Percentiles rank a stretch among this genome's conserved stretches.
Evolutionary conservation across 1,140 invertebrate species (phyloP).

Genomic region (Galleria mellonella): DNA sequence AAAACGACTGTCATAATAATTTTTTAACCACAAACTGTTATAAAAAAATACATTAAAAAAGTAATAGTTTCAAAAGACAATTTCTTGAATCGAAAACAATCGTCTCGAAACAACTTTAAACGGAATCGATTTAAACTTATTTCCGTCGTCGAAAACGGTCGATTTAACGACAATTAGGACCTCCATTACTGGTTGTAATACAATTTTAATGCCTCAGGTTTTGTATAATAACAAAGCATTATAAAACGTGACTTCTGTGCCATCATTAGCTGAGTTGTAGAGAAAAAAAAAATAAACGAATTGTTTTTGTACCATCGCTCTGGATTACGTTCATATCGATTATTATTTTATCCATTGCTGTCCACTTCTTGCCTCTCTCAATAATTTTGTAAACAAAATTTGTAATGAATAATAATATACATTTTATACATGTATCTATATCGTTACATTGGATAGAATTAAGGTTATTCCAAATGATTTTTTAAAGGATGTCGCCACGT

Average conservation of each 20-base stretch:
- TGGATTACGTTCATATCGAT: background rate
- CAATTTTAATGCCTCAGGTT: slow-evolving; percentile 48
- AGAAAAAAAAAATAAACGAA: slow-evolving; percentile 19
- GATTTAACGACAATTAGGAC: slow-evolving; percentile 45
- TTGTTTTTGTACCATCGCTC: slow-evolving; percentile 8
- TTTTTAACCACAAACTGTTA: background rate
- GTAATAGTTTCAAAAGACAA: slow-evolving; percentile 3
- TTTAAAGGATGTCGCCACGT: slow-evolving; percentile 23
- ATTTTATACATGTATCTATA: background rate
- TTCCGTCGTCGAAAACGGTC: slow-evolving; percentile 46
- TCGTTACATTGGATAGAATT: background rate
- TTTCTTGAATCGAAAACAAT: slow-evolving; percentile 5
- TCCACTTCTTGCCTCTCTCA: background rate
- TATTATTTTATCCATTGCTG: slow-evolving; percentile 6
- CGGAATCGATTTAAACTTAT: slow-evolving; percentile 52
- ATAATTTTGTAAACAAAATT: background rate
- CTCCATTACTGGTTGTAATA: slow-evolving; percentile 45
- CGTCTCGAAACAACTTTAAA: slow-evolving; percentile 28
- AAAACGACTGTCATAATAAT: too few relatives aligned
- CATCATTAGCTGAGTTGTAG: slow-evolving; percentile 1
- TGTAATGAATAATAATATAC: slow-evolving; percentile 3
- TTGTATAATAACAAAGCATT: slow-evolving; percentile 45
- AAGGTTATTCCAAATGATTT: slow-evolving; percentile 18
- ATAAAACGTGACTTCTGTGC: slow-evolving; percentile 46
- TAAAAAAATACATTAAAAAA: slow-evolving; percentile 16